Evolutionary conservation across 2,888 invertebrate species (phyloP).

Genomic region (Candidula unifasciata): DNA sequence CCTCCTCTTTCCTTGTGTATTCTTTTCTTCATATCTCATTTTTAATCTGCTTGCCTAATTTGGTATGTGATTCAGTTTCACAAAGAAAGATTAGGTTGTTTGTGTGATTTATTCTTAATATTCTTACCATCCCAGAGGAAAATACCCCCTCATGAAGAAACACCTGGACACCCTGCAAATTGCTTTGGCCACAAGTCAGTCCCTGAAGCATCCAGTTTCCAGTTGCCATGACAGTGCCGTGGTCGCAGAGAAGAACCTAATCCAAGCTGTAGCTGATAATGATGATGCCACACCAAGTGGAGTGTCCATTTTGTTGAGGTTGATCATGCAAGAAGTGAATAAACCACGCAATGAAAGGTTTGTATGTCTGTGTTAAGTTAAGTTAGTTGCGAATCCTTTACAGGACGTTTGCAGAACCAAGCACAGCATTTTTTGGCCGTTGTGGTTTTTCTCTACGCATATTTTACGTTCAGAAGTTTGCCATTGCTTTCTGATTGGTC

Average conservation of each 20-base stretch:
- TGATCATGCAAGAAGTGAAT: constrained; percentile 42
- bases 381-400: no score
- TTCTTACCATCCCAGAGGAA: constrained; percentile 64
- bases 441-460: no score
- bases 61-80: no score
- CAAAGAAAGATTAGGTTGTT: no score
- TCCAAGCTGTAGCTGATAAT: constrained; percentile 81
- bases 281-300: constrained; percentile 40
- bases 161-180: constrained; percentile 77
- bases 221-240: constrained; percentile 82
- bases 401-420: no score
- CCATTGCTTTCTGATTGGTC: no score
- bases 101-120: no score
- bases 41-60: no score
- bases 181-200: constrained; percentile 81
- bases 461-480: no score
- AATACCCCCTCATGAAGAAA: constrained; percentile 62
- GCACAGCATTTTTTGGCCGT: no score
- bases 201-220: constrained; percentile 81
- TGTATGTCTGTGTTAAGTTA: not conserved
- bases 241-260: constrained; percentile 83
- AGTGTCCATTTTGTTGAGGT: constrained; percentile 2
- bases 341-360: constrained; percentile 39
- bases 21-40: no score
- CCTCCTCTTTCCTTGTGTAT: no score